Conservation (phyloP, 2,113 vertebrate species). For the Myiopsitta monachus region DNA sequence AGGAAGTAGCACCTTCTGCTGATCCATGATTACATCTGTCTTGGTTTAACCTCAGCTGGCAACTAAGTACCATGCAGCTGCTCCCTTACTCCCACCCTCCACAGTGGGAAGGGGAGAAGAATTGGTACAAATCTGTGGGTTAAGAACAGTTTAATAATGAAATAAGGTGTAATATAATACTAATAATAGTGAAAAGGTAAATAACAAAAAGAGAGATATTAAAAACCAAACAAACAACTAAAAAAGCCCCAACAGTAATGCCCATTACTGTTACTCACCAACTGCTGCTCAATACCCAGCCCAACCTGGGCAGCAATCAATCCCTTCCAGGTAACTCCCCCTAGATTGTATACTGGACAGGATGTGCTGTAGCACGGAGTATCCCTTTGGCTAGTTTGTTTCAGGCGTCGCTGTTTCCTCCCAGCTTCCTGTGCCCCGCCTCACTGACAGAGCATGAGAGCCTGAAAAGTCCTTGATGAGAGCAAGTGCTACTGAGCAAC, state of each 20-base stretch:
- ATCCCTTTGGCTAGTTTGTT: background rate
- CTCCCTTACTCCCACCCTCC: background rate
- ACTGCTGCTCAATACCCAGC: background rate
- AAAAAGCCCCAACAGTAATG: background rate
- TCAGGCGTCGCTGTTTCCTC: background rate
- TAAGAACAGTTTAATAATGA: background rate
- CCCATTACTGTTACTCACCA: background rate
- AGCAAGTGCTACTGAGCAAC: background rate
- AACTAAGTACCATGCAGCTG: background rate
- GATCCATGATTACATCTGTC: fast-evolving
- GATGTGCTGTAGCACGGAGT: background rate
- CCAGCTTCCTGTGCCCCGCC: background rate
- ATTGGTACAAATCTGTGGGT: background rate
- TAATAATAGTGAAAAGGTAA: background rate
- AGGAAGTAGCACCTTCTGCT: background rate
- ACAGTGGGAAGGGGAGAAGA: background rate
- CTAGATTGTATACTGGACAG: background rate
- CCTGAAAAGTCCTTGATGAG: background rate
- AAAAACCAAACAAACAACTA: background rate
- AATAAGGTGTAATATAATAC: background rate
- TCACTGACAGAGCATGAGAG: background rate
- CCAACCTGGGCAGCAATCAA: background rate
- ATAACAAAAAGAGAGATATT: background rate
- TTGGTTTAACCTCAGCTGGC: background rate
- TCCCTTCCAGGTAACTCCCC: background rate